Base-by-base conservation (phyloP, 2,888 invertebrate genomes). In the Rhagonycha fulva region DNA sequence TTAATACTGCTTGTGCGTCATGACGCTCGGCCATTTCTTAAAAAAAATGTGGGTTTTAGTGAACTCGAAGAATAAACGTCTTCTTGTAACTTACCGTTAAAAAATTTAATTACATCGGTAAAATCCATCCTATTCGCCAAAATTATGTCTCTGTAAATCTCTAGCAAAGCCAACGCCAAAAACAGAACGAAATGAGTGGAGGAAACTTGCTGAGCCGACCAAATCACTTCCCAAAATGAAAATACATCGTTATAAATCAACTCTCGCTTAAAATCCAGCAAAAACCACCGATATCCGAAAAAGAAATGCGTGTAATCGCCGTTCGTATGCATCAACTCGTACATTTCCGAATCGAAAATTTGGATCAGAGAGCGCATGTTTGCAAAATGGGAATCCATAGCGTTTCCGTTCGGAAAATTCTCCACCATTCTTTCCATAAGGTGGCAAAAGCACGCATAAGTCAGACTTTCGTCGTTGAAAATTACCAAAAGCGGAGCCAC, bases 231-330 rank as follows among this genome's bases (percentile, higher is more conserved):
- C 98, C 98, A 98, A 0, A 97, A 95, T 9, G 93, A 89, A 86
- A 96, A 98, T n/a, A 98, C 96, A 86, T 98, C 98, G 79, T 96
- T 94, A 85, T 98, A 98, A 14, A 96, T 90, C 80, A 98, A 89
- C 87, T 98, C 98, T 86, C 98, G 89, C 87, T 98, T 98, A 86
- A 98, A 98, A 88, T 98, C 98, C 71, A 98, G 90, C 79, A 98
- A 90, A 89, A 98, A 98, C 98, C 98, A 98, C 63, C 98, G 94
- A 88, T 98, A 98, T 88, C 97, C 97, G 89, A 98, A 98, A 89
- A 98, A 98, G 88, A 98, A 97, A 87, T 98, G 98, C 4, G 97
- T 98, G 88, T 97, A 98, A 88, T 98, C 98, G 0, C 97, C 97
- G 87, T 97, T 96, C 71, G 96, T 94, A 84, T 97, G 96, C 95